Conservation (phyloP, 2,797 vertebrate species). For the Sebastes kiyomatsui region DNA sequence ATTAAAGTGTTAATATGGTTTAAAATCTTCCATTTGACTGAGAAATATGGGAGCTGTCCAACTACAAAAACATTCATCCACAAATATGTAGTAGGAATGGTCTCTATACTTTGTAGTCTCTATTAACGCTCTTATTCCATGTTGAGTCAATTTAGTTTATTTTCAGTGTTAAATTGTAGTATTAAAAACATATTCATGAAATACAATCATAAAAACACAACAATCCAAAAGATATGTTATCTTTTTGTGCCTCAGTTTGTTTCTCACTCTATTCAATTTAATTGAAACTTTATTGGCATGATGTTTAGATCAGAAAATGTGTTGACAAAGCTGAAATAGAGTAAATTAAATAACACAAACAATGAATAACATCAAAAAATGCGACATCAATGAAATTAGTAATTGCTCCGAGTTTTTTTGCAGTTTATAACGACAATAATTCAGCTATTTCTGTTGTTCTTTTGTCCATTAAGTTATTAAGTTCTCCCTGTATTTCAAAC, state of each 20-base stretch:
- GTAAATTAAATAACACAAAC: neutral
- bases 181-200: neutral
- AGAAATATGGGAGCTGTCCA: neutral
- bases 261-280: neutral
- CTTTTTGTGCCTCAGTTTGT: neutral
- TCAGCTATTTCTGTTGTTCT: neutral
- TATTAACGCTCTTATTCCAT: neutral
- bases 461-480: neutral
- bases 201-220: neutral
- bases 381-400: too few relatives aligned
- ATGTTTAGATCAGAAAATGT: neutral
- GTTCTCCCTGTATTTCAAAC: neutral
- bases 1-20: neutral
- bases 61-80: neutral
- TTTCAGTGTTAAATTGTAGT: neutral
- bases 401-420: too few relatives aligned
- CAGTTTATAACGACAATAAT: neutral
- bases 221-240: neutral
- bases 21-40: neutral
- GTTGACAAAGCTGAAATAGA: neutral
- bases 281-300: neutral
- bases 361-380: too few relatives aligned
- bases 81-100: neutral
- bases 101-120: neutral
- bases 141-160: neutral